Conservation (phyloP, 2,888 invertebrate genomes). For the Adelognathus sp. region DNA sequence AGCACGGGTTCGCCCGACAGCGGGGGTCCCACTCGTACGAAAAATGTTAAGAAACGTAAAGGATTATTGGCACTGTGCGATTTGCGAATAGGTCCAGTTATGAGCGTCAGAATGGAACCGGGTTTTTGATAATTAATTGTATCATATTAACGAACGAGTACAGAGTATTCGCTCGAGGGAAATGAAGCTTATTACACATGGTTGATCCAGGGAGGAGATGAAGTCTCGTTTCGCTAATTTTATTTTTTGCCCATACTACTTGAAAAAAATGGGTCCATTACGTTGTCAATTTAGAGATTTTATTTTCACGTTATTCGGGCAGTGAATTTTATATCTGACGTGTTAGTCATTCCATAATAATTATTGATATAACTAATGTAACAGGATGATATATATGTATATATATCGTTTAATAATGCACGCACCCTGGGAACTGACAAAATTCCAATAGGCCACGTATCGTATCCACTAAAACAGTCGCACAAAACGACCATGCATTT, state of each 20-base stretch:
- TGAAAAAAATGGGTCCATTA: constrained; percentile 30
- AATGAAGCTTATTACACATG: background rate
- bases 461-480: too few relatives aligned
- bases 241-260: constrained; percentile 30
- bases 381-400: constrained; percentile 15
- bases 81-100: constrained; percentile 72
- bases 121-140: constrained; percentile 70
- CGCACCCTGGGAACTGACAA: constrained; percentile 2
- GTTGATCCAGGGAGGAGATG: background rate
- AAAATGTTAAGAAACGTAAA: constrained; percentile 65
- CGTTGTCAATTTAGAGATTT: constrained; percentile 54
- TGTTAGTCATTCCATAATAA: constrained; percentile 44
- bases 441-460: too few relatives aligned
- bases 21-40: constrained; percentile 16
- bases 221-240: constrained; percentile 11
- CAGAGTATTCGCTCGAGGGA: background rate
- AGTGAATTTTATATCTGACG: constrained; percentile 45
- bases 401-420: background rate
- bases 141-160: background rate
- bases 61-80: constrained; percentile 74
- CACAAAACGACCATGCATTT: constrained; percentile 43
- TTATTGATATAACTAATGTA: constrained; percentile 33
- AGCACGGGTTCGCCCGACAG: background rate
- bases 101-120: constrained; percentile 76
- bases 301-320: constrained; percentile 52